Evolutionary conservation across 1,140 invertebrate genomes (phyloP), one percentile per base, ranked within the genome.

Genomic region (Drosophila ogumai): DNA sequence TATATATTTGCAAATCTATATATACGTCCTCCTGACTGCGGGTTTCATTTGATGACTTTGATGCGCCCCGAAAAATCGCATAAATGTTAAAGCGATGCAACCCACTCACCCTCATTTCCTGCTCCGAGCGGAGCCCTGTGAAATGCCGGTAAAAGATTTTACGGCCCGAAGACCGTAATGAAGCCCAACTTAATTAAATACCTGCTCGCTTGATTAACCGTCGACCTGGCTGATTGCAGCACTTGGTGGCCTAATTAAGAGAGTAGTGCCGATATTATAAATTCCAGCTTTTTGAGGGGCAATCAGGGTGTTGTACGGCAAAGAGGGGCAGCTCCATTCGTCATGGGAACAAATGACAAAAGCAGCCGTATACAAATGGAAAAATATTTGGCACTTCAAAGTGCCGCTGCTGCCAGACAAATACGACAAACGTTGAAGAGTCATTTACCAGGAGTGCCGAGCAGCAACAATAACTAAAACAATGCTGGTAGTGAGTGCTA

Each of bases 351-450:
- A 58, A 75, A 65, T 52, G 67, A 66, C 59, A 75, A 59, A 36
- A 55, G 60, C 60, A 81, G 50, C 75, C 65, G 71, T 65, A 76
- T 80, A 77, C 80, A 87, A 88, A 88, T 90, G 85, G 80, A 81
- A 90, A 88, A 88, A 90, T 88, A 90, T 88, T 90, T 84, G 84
- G 80, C 84, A 88, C 84, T 88, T 79, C 47, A 90, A 90, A 90
- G 84, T 88, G 52, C 12, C 9, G 52, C 52, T 54, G 50, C 50
- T 36, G 52, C 84, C 84, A 88, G 82, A 87, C 80, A 87, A 87
- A 88, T 88, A 84, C 84, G 84, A 87, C 80, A 87, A 87, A 88
- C 85, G 80, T 88, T 88, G 85, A 88, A 88, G 85, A 81, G 84
- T 84, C 84, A 88, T 88, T 88, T 88, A 90, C 84, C 69, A 80